Conservation (phyloP, 2,797 vertebrate genomes). For the Centropyge bicolor region DNA sequence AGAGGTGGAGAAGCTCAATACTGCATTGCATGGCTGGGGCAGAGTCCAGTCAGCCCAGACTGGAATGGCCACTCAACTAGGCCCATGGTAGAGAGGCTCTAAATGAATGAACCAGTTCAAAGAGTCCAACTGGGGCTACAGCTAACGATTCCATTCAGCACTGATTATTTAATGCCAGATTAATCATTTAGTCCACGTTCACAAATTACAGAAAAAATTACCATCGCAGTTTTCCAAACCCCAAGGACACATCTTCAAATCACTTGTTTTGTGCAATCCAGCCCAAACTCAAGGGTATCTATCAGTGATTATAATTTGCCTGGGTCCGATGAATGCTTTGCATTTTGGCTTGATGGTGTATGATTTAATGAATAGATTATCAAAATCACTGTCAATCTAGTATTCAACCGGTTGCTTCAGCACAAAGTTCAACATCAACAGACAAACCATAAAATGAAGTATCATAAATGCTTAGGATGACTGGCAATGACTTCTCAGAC, state of each 20-base stretch:
- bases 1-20: conserved; percentile 60
- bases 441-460: neutral
- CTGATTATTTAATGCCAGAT: neutral
- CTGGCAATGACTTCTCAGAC: neutral
- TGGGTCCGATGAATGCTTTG: neutral
- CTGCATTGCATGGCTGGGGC: conserved; percentile 32
- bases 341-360: neutral
- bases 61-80: conserved; percentile 35
- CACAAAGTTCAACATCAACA: neutral
- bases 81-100: conserved; percentile 20
- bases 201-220: neutral
- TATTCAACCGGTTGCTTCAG: neutral
- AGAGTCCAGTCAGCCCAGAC: conserved; percentile 39
- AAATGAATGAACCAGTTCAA: conserved; percentile 17
- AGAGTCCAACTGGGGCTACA: conserved; percentile 6
- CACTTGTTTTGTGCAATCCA: neutral
- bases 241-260: neutral
- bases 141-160: neutral
- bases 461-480: neutral
- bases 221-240: neutral
- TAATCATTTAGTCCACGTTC: neutral
- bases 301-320: neutral
- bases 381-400: neutral
- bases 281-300: neutral
- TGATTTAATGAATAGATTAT: neutral